phyloP scores from a whole-genome alignment of 2,113 vertebrate genomes.

The Antechinus flavipes region DNA sequence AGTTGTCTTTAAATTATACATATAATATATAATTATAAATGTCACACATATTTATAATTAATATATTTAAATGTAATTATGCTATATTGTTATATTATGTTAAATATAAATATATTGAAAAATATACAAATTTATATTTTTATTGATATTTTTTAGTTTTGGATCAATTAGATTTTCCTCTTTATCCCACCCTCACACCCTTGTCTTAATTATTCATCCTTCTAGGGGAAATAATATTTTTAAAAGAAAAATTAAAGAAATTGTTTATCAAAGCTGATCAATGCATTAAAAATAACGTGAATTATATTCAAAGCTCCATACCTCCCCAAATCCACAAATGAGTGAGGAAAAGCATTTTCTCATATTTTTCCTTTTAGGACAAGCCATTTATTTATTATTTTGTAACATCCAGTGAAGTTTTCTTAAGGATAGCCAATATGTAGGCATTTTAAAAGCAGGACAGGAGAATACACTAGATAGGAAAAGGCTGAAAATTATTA shows the following conservation, averaged over 20 bases:
- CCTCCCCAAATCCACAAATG: neutral
- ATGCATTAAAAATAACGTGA: neutral
- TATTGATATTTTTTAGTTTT: neutral
- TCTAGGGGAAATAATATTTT: neutral
- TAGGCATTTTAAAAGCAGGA: neutral
- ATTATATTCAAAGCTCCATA: neutral
- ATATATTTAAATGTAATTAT: neutral
- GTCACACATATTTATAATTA: neutral
- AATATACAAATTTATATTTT: neutral
- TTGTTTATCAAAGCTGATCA: neutral
- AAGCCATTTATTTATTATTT: neutral
- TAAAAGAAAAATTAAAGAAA: neutral
- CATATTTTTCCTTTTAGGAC: neutral
- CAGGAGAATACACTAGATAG: neutral
- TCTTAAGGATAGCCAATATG: neutral
- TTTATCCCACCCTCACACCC: neutral
- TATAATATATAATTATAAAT: neutral
- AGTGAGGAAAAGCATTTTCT: neutral
- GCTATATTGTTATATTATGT: neutral
- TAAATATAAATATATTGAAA: neutral
- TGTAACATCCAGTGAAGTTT: neutral
- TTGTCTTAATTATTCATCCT: neutral
- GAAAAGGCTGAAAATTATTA: neutral
- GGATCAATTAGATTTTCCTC: neutral
- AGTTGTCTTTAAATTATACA: neutral